Evolutionary conservation across 2,113 vertebrate species (phyloP).

Genomic region (Plestiodon gilberti): DNA sequence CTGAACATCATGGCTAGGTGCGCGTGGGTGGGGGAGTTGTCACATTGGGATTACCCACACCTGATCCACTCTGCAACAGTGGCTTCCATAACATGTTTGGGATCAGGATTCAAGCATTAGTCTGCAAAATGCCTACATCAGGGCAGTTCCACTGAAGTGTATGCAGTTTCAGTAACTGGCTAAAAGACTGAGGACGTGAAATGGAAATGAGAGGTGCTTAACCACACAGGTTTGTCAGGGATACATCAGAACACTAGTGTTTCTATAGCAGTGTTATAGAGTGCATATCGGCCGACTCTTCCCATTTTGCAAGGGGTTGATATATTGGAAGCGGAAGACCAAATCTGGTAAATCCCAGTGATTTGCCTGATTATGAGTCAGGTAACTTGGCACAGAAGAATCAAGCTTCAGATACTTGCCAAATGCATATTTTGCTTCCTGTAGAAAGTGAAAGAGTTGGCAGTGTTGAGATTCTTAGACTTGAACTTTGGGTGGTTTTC

Average conservation of each 20-base stretch:
- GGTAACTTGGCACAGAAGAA: background rate
- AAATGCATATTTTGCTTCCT: background rate
- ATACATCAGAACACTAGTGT: background rate
- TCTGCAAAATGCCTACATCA: background rate
- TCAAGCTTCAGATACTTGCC: background rate
- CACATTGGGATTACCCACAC: background rate
- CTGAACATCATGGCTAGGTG: background rate
- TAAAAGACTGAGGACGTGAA: background rate
- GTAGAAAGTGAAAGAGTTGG: background rate
- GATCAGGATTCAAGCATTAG: background rate
- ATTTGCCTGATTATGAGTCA: background rate
- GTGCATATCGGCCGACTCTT: background rate
- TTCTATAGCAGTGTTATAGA: background rate
- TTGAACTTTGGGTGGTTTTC: background rate
- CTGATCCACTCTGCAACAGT: background rate
- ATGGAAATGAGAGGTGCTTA: background rate
- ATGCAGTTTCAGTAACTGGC: background rate
- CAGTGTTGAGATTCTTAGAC: background rate
- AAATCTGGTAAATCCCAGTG: background rate
- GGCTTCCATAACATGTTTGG: background rate
- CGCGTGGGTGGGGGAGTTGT: background rate
- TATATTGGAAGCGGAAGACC: background rate
- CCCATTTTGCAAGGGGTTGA: background rate
- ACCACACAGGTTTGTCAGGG: background rate
- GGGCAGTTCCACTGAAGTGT: background rate